Evolutionary conservation across 2,888 invertebrate species (phyloP).

Genomic region (Fragum whitleyi): DNA sequence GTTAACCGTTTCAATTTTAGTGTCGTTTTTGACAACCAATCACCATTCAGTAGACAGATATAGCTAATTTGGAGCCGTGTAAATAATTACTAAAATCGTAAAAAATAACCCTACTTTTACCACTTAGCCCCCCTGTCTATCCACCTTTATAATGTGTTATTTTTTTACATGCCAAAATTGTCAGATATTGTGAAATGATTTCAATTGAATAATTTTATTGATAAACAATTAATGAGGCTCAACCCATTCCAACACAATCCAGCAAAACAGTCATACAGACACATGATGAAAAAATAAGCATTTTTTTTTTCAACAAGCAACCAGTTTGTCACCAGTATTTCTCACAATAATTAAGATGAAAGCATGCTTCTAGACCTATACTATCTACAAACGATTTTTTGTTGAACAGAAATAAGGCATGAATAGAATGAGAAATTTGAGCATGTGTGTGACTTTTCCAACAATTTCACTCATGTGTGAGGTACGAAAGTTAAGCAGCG

Average conservation of each 20-base stretch:
- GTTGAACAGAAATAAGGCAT: background rate
- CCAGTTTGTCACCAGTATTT: too few species aligned
- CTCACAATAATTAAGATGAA: too few species aligned
- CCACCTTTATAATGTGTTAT: background rate
- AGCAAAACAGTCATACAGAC: too few species aligned
- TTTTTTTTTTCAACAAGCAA: too few species aligned
- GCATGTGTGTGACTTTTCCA: background rate
- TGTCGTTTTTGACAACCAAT: slow-evolving; percentile 45
- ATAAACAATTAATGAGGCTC: background rate
- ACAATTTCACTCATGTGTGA: too few species aligned
- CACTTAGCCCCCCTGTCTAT: background rate
- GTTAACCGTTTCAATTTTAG: slow-evolving; percentile 59
- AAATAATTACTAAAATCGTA: slow-evolving; percentile 44
- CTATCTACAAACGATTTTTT: too few species aligned
- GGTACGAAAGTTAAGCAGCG: too few species aligned
- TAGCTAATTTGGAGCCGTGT: slow-evolving; percentile 55
- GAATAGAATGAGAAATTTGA: background rate
- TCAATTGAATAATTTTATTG: background rate
- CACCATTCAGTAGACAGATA: slow-evolving; percentile 47
- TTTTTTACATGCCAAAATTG: background rate
- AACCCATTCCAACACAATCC: background rate
- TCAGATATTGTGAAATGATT: background rate
- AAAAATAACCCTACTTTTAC: background rate
- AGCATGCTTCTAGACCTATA: too few species aligned
- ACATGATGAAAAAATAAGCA: too few species aligned